Conservation (phyloP, 2,113 vertebrate species). For the Poeciliopsis occidentalis region DNA sequence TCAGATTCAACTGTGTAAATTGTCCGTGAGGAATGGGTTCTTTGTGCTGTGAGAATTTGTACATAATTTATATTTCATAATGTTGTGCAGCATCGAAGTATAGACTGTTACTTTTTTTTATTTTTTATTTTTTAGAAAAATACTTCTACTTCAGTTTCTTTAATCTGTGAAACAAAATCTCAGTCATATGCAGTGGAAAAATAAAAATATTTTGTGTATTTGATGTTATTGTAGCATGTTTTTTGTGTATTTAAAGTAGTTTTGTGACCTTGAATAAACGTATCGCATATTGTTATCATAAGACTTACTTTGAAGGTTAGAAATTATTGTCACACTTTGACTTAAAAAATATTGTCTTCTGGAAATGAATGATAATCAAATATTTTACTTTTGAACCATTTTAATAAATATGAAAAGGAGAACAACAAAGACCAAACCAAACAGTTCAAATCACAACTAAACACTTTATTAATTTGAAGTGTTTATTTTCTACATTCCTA, state of each 20-base stretch:
- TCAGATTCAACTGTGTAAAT: constrained; percentile 32
- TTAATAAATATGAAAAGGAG: neutral
- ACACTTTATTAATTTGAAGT: neutral
- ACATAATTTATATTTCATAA: constrained; percentile 69
- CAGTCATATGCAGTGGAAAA: constrained; percentile 50
- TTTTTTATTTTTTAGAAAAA: too few species aligned
- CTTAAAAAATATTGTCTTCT: neutral
- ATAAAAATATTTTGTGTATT: constrained; percentile 54
- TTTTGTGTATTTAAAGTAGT: neutral
- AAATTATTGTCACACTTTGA: neutral
- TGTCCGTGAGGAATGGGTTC: constrained; percentile 26
- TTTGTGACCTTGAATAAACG: neutral
- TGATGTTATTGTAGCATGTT: neutral
- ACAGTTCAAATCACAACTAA: too few species aligned
- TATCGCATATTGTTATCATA: neutral
- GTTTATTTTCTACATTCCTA: neutral
- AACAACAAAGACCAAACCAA: neutral
- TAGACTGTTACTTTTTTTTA: constrained; percentile 37
- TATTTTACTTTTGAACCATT: neutral
- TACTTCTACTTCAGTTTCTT: constrained; percentile 36
- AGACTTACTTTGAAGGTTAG: neutral
- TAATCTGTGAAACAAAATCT: constrained; percentile 47
- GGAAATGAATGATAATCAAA: neutral
- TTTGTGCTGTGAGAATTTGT: constrained; percentile 42
- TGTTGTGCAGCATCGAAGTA: constrained; percentile 51